A percentile compares a stretch with the other conserved stretches of the same genome.
These are phyloP conservation scores for Chironomus tepperi DNA, from an alignment of 1,140 invertebrate genomes.

Conservation along the genomic window DNA sequence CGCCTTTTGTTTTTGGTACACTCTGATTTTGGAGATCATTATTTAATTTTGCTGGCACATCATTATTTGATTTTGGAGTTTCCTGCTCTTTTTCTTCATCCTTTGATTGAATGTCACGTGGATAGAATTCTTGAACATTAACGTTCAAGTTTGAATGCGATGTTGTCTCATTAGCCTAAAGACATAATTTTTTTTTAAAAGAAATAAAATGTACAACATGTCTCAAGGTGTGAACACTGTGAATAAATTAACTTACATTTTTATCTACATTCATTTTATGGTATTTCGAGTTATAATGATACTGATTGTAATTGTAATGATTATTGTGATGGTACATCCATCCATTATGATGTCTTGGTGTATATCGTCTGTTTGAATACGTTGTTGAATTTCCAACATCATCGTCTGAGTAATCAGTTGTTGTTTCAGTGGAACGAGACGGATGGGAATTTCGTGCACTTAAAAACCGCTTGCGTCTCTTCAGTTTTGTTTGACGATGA, in stretches of 20 bases:
- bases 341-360: not conserved
- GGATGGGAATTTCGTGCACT: constrained; percentile 2
- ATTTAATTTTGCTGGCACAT: not conserved
- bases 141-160: not conserved
- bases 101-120: constrained; percentile 8
- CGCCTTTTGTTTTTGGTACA: not conserved
- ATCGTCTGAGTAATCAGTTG: constrained; percentile 6
- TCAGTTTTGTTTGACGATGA: not conserved
- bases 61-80: not conserved
- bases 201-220: not conserved
- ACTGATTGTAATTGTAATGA: constrained; percentile 3
- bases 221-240: no score
- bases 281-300: constrained; percentile 5
- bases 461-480: not conserved
- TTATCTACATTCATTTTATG: not conserved
- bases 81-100: not conserved
- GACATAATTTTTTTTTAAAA: not conserved
- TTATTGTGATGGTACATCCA: not conserved
- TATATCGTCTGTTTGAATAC: not conserved
- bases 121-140: constrained; percentile 9
- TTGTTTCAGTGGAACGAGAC: constrained; percentile 16
- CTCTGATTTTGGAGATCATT: not conserved
- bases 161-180: not conserved
- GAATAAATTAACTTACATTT: not conserved
- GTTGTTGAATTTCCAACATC: not conserved